Conservation (phyloP, 2,888 invertebrate species). For the Ichneumoninae sp. region DNA sequence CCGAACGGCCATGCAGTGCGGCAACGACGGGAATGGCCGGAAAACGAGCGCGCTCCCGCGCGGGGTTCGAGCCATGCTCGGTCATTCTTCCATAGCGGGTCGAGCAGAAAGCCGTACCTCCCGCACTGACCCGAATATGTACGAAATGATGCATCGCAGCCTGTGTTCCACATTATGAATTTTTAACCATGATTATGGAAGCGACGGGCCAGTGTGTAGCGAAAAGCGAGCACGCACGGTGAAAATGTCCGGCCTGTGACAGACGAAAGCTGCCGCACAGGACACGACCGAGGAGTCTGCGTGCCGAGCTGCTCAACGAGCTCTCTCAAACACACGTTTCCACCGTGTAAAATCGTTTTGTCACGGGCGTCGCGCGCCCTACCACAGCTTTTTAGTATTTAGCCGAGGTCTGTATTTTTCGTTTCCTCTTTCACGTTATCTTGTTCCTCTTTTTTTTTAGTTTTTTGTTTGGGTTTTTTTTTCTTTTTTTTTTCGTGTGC, state of each 20-base stretch:
- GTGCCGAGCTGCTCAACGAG: slow-evolving; percentile 15
- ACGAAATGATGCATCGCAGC: slow-evolving; percentile 73
- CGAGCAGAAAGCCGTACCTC: slow-evolving; percentile 42
- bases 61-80: not conserved
- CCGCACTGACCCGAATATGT: slow-evolving; percentile 72
- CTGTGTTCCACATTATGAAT: slow-evolving; percentile 73
- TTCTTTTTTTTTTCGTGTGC: not conserved
- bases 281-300: slow-evolving; percentile 5
- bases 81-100: not conserved
- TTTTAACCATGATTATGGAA: slow-evolving; percentile 71
- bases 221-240: not conserved
- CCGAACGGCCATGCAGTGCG: not conserved
- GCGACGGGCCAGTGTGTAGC: slow-evolving; percentile 20
- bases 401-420: slow-evolving; percentile 27
- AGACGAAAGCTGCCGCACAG: slow-evolving; percentile 41
- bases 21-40: slow-evolving; percentile 23
- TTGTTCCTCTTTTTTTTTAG: slow-evolving; percentile 4
- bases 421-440: slow-evolving; percentile 22
- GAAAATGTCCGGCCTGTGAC: slow-evolving; percentile 28
- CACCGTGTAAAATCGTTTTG: slow-evolving; percentile 61
- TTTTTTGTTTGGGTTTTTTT: not conserved
- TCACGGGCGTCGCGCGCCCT: slow-evolving; percentile 43
- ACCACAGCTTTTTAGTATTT: slow-evolving; percentile 47
- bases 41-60: not conserved
- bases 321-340: slow-evolving; percentile 33